A percentile compares a stretch with the other conserved stretches of the same genome.
Conservation (phyloP, 2,888 invertebrate genomes). For the Rapana venosa region DNA sequence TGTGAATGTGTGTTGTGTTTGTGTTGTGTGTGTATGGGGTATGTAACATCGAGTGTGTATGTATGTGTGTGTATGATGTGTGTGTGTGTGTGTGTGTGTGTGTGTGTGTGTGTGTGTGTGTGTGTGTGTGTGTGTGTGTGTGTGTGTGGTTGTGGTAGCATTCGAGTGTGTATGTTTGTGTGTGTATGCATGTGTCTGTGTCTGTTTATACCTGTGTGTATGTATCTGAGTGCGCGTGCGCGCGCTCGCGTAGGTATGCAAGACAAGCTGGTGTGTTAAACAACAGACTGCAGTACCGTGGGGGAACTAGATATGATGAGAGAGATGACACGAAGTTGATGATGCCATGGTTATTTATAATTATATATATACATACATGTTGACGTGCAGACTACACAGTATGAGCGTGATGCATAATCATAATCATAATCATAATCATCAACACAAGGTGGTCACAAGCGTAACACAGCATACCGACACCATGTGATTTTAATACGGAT, state of each 20-base stretch:
- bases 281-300: neutral
- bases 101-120: neutral
- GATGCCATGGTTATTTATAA: neutral
- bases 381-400: neutral
- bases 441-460: neutral
- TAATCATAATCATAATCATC: neutral
- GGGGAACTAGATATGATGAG: neutral
- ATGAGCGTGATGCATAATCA: neutral
- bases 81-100: neutral
- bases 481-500: too few relatives aligned
- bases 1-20: neutral
- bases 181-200: neutral
- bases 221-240: neutral
- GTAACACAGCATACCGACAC: too few relatives aligned
- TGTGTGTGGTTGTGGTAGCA: neutral
- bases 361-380: neutral
- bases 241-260: too few relatives aligned
- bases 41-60: too few relatives aligned
- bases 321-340: neutral
- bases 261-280: neutral
- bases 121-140: neutral
- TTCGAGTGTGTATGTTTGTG: neutral
- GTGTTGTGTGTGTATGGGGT: conserved; percentile 3
- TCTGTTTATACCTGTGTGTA: neutral
- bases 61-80: neutral